Conservation (phyloP, 2,113 vertebrate species). For the Plecturocebus donacophilus region DNA sequence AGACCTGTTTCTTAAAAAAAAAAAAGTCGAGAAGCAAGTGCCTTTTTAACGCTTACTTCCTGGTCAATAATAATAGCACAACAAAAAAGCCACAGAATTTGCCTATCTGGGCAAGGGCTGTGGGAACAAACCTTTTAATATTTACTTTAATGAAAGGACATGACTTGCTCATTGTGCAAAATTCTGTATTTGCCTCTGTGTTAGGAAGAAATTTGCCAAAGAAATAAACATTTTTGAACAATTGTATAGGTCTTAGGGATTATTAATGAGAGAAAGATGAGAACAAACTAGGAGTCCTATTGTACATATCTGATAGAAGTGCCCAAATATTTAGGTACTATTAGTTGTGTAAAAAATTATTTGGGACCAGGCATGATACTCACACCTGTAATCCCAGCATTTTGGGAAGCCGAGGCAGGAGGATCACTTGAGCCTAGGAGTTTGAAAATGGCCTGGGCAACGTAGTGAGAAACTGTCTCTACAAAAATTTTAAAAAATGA, state of each 20-base stretch:
- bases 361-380: background rate
- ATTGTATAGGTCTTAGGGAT: background rate
- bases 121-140: conserved; percentile 57
- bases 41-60: conserved; percentile 59
- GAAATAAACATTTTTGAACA: background rate
- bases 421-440: too few species aligned
- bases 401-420: too few species aligned
- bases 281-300: background rate
- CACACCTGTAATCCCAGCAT: too few species aligned
- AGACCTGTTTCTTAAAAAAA: too few species aligned
- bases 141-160: conserved; percentile 32
- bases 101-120: conserved; percentile 28
- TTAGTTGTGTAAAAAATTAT: background rate
- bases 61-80: conserved; percentile 58
- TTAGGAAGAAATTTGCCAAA: conserved; percentile 47
- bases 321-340: background rate
- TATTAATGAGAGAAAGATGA: conserved; percentile 46
- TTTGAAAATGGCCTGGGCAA: too few species aligned
- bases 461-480: too few species aligned
- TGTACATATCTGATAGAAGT: background rate
- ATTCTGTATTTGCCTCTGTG: background rate
- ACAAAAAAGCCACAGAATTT: conserved; percentile 62
- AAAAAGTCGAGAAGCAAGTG: background rate
- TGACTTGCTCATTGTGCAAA: conserved; percentile 24
- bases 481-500: too few species aligned